Conservation (phyloP, 2,888 invertebrate genomes). For the Rhagium mordax region DNA sequence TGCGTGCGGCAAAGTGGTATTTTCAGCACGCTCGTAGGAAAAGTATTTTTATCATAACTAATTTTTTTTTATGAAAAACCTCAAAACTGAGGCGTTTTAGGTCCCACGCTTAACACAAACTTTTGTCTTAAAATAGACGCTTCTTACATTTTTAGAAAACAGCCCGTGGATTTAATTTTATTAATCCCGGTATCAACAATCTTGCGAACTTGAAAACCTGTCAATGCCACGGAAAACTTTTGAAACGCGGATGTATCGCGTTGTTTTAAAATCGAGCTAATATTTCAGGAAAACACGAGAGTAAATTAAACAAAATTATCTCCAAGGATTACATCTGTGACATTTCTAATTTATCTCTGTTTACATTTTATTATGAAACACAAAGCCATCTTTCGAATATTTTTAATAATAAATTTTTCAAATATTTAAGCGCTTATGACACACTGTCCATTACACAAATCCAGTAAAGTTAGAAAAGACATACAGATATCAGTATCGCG, state of each 20-base stretch:
- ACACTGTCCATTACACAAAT: background rate
- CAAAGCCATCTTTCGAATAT: no score
- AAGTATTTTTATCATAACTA: no score
- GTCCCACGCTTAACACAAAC: no score
- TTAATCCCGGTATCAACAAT: background rate
- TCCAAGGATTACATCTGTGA: background rate
- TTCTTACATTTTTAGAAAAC: background rate
- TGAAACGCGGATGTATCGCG: background rate
- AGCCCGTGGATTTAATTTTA: background rate
- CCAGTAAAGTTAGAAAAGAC: background rate
- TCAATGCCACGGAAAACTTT: background rate
- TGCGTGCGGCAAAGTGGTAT: no score
- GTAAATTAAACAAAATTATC: background rate
- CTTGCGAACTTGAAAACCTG: background rate
- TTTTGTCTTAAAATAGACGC: no score
- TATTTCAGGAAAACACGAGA: background rate
- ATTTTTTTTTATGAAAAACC: no score
- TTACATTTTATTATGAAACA: slow-evolving; percentile 2
- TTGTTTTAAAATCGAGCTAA: no score
- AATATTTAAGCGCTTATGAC: background rate
- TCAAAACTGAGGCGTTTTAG: no score
- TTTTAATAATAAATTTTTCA: background rate
- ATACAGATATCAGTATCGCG: background rate
- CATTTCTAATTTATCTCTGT: slow-evolving; percentile 7
- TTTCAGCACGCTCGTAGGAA: no score